Conservation (phyloP, 1,140 invertebrate genomes). For the Brachionus paranguensis region DNA sequence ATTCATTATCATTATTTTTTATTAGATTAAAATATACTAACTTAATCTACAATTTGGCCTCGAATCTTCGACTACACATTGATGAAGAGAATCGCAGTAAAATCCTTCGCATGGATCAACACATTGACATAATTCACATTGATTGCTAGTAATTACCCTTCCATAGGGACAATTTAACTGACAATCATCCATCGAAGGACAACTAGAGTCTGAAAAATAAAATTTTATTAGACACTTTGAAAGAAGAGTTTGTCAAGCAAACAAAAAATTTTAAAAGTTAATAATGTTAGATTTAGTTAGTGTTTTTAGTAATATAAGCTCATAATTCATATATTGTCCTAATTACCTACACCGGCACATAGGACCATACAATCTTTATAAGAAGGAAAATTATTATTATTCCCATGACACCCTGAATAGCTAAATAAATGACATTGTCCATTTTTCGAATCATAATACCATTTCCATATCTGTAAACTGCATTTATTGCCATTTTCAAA, state of each 20-base stretch:
- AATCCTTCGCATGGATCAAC: conserved; percentile 23
- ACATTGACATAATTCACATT: conserved; percentile 35
- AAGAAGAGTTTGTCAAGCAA: neutral
- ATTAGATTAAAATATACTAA: neutral
- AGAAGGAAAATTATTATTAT: conserved; percentile 40
- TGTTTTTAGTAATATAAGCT: neutral
- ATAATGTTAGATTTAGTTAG: neutral
- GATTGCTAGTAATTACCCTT: neutral
- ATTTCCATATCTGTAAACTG: conserved; percentile 29
- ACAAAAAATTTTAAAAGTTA: neutral
- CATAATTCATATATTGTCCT: neutral
- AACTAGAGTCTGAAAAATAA: neutral
- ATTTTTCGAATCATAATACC: conserved; percentile 46
- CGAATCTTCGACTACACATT: neutral
- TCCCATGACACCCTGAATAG: conserved; percentile 47
- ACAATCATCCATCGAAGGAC: conserved; percentile 5
- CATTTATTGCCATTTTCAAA: conserved; percentile 37
- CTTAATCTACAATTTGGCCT: neutral
- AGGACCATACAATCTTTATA: conserved; percentile 15
- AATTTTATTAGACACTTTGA: neutral
- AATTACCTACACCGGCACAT: conserved; percentile 6
- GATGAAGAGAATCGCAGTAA: neutral
- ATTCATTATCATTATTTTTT: neutral
- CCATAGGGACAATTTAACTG: neutral
- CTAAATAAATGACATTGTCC: conserved; percentile 51